Conservation (phyloP, 2,113 vertebrate species). For the Chaenogobius annularis region DNA sequence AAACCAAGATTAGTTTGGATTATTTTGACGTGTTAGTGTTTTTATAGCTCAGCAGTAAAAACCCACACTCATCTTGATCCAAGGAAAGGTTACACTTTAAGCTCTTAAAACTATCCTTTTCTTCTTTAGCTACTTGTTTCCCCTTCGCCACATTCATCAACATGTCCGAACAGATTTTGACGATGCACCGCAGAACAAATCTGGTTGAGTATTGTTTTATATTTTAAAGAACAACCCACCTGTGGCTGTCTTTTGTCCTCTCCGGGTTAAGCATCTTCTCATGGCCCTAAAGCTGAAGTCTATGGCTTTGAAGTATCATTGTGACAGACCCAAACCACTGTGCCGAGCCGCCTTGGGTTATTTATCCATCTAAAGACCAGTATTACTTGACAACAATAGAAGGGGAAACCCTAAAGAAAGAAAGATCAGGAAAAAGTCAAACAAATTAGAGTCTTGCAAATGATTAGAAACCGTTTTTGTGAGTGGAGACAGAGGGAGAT, state of each 20-base stretch:
- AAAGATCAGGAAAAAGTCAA: conserved; percentile 48
- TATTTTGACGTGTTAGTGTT: not conserved
- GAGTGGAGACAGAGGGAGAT: conserved; percentile 31
- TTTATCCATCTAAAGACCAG: conserved; percentile 66
- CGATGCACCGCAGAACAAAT: conserved; percentile 53
- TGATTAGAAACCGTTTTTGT: conserved; percentile 47
- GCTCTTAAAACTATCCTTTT: conserved; percentile 18
- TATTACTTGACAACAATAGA: conserved; percentile 52
- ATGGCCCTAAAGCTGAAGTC: conserved; percentile 47
- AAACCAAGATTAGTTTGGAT: not conserved
- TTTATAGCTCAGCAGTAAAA: not conserved
- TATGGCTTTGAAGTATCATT: conserved; percentile 72
- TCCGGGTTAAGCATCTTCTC: conserved; percentile 45
- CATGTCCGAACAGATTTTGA: conserved; percentile 56
- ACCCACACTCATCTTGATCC: not conserved
- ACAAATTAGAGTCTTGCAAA: conserved; percentile 61
- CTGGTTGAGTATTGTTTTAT: conserved; percentile 58
- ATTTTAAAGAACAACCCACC: conserved; percentile 68
- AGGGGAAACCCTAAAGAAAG: conserved; percentile 43
- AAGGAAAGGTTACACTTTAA: conserved; percentile 9
- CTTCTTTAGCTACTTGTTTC: not conserved
- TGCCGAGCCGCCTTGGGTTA: conserved; percentile 56
- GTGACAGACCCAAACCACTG: conserved; percentile 40
- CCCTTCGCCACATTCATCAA: conserved; percentile 52
- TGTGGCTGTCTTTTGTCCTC: conserved; percentile 58